Evolutionary conservation across 2,797 vertebrate genomes (phyloP).

Genomic region (Holocentrus rufus): DNA sequence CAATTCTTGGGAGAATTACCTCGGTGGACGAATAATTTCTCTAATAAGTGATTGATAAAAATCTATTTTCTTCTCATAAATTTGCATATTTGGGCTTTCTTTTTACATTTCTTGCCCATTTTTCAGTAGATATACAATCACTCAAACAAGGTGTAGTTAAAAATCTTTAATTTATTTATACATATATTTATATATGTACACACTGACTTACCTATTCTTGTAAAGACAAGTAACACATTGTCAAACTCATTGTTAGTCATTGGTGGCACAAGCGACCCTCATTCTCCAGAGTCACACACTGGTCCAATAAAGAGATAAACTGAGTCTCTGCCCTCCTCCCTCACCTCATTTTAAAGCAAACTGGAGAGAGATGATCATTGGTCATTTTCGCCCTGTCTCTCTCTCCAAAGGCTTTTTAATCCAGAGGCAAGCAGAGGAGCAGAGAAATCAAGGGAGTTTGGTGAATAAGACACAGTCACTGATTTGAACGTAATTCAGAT

Average conservation of each 20-base stretch:
- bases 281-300: conserved; percentile 35
- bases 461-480: conserved; percentile 25
- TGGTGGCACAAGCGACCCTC: conserved; percentile 65
- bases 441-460: conserved; percentile 22
- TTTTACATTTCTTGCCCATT: too few species aligned
- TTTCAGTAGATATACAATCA: neutral
- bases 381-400: conserved; percentile 7
- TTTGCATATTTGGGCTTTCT: too few species aligned
- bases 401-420: conserved; percentile 23
- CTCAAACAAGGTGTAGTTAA: conserved; percentile 75
- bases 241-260: conserved; percentile 76
- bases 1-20: too few species aligned
- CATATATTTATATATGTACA: conserved; percentile 89
- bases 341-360: conserved; percentile 42
- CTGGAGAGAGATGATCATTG: conserved; percentile 3
- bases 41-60: too few species aligned
- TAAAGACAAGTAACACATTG: conserved; percentile 76
- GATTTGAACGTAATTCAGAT: conserved; percentile 14
- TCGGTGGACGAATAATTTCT: too few species aligned
- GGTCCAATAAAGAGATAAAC: conserved; percentile 37
- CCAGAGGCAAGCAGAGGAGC: conserved; percentile 30
- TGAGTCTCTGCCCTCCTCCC: neutral
- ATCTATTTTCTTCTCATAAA: too few species aligned
- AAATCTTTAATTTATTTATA: conserved; percentile 88
- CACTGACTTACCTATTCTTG: conserved; percentile 78